These are phyloP conservation scores for Heliconius cydno DNA, from an alignment of 2,888 invertebrate species.

Conservation along the genomic window DNA sequence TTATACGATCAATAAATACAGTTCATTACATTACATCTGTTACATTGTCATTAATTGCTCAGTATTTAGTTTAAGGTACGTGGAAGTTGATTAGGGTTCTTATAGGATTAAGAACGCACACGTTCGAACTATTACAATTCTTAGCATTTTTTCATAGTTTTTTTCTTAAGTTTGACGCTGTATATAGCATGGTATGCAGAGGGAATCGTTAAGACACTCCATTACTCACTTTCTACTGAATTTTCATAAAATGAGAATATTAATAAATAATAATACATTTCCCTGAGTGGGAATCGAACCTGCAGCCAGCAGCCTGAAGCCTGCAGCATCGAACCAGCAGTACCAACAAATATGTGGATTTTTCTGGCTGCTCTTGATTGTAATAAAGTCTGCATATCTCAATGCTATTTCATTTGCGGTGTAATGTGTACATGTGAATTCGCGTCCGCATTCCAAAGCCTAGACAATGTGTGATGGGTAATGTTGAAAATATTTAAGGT, in stretches of 20 bases:
- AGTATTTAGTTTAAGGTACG: conserved; percentile 36
- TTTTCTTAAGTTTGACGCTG: not conserved
- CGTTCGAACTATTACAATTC: conserved; percentile 55
- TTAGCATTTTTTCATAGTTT: conserved; percentile 45
- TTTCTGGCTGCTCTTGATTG: not conserved
- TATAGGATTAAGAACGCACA: conserved; percentile 63
- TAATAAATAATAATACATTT: no score
- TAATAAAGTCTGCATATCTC: not conserved
- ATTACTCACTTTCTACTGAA: no score
- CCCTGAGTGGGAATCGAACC: no score
- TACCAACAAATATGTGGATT: no score
- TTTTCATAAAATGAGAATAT: no score
- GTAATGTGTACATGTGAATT: conserved; percentile 1
- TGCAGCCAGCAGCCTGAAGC: no score
- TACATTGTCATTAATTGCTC: conserved; percentile 30
- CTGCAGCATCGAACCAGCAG: no score
- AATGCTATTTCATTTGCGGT: not conserved
- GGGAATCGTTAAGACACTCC: no score
- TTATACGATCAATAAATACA: conserved; percentile 28
- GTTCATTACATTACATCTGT: conserved; percentile 23
- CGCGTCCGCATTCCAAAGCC: not conserved
- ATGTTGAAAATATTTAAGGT: not conserved
- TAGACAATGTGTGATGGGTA: not conserved
- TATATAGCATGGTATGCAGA: no score
- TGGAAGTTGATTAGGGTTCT: conserved; percentile 50